Evolutionary conservation across 1,140 invertebrate genomes (phyloP).

Genomic region (Stegodyphus dumicola): DNA sequence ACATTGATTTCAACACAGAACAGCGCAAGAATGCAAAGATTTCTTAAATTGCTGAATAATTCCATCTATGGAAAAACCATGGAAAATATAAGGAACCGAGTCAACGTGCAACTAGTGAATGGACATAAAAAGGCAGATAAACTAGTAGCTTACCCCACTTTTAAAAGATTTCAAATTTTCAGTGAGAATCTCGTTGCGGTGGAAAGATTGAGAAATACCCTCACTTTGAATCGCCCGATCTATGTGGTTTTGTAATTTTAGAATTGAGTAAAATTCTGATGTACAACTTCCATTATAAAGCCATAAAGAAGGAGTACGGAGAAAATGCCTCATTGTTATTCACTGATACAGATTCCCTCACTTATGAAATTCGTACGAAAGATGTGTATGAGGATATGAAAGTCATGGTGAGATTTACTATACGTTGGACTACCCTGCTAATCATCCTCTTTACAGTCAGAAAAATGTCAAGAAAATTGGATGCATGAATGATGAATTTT

Average conservation of each 20-base stretch:
- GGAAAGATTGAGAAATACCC: not conserved
- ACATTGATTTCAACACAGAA: constrained; percentile 67
- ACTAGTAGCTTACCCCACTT: not conserved
- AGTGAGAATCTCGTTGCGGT: not conserved
- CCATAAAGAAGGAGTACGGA: constrained; percentile 12
- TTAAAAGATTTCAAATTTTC: constrained; percentile 64
- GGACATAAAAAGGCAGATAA: not conserved
- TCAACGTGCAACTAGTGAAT: not conserved
- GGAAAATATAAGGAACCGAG: not conserved
- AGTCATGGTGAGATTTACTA: not conserved
- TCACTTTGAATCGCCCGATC: constrained; percentile 9
- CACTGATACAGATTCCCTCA: constrained; percentile 6
- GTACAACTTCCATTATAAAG: constrained; percentile 65
- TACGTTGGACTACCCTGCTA: constrained; percentile 20
- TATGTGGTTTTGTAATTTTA: constrained; percentile 11
- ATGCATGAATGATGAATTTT: constrained; percentile 30
- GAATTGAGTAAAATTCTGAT: constrained; percentile 63
- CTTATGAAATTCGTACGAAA: constrained; percentile 8
- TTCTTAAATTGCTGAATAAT: constrained; percentile 31
- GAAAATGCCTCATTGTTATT: not conserved
- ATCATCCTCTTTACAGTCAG: constrained; percentile 18
- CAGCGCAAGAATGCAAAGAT: constrained; percentile 62
- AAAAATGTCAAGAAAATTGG: constrained; percentile 17
- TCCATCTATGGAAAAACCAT: not conserved
- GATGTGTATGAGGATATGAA: constrained; percentile 18